Percentiles rank a stretch among this genome's conserved stretches.
phyloP scores from a whole-genome alignment of 2,113 vertebrate species.

The Bos javanicus region DNA sequence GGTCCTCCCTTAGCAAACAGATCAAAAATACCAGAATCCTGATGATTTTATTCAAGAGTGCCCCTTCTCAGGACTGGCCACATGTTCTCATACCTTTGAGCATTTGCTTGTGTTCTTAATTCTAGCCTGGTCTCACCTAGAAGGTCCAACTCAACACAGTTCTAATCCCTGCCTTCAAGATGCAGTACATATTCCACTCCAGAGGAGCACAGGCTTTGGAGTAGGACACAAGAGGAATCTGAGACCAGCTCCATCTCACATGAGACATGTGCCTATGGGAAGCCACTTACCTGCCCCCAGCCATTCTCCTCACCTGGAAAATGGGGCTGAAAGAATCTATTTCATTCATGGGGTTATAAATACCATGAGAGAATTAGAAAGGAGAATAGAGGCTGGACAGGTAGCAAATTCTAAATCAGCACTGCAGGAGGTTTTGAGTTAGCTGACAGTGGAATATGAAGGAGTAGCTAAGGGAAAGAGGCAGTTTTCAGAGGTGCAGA shows the following conservation, averaged over 20 bases:
- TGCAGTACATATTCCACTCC: background rate
- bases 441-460: background rate
- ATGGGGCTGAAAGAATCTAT: background rate
- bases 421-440: background rate
- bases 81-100: background rate
- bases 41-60: background rate
- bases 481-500: background rate
- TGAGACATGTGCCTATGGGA: background rate
- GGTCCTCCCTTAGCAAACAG: background rate
- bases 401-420: background rate
- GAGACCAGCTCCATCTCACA: background rate
- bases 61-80: background rate
- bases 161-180: background rate
- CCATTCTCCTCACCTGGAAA: background rate
- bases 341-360: background rate
- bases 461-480: background rate
- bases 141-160: background rate
- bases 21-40: background rate
- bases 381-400: background rate
- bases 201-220: background rate
- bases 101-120: background rate
- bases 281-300: background rate
- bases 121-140: background rate
- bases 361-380: background rate
- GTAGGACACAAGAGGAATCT: background rate